Evolutionary conservation across 2,113 vertebrate species (phyloP).

Genomic region (Fulmarus glacialis): DNA sequence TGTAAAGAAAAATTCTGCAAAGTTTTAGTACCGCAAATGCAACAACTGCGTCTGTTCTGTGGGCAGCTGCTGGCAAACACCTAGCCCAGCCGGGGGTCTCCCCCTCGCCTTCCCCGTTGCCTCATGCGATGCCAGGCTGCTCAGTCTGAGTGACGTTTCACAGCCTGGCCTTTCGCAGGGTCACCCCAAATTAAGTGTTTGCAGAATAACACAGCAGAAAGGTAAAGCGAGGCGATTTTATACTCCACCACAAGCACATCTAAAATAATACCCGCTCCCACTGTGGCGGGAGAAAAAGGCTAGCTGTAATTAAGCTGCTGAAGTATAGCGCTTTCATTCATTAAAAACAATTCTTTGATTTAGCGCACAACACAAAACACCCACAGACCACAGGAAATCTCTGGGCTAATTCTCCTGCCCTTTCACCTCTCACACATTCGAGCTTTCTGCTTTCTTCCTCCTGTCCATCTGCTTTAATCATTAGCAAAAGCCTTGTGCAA

Average conservation of each 20-base stretch:
- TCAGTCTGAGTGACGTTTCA: fast-evolving
- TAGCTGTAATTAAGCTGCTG: constrained; percentile 65
- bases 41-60: neutral
- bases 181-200: neutral
- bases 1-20: neutral
- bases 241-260: neutral
- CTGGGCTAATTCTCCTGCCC: constrained; percentile 79
- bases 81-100: neutral
- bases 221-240: neutral
- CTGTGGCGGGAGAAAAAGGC: constrained; percentile 45
- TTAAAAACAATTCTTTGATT: constrained; percentile 74
- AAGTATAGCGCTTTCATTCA: constrained; percentile 71
- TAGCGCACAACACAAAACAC: constrained; percentile 71
- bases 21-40: neutral
- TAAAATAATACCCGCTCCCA: neutral
- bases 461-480: constrained; percentile 83
- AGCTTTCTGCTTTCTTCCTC: constrained; percentile 80
- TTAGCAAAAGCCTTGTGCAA: constrained; percentile 79
- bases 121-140: fast-evolving
- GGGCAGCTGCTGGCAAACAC: neutral
- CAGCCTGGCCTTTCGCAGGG: fast-evolving
- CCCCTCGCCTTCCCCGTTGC: fast-evolving
- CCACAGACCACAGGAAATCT: constrained; percentile 83
- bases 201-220: neutral
- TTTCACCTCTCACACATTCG: constrained; percentile 83